A percentile compares a stretch with the other conserved stretches of the same genome.
phyloP scores from a whole-genome alignment of 2,888 invertebrate species.

The Osmoderma eremita region DNA sequence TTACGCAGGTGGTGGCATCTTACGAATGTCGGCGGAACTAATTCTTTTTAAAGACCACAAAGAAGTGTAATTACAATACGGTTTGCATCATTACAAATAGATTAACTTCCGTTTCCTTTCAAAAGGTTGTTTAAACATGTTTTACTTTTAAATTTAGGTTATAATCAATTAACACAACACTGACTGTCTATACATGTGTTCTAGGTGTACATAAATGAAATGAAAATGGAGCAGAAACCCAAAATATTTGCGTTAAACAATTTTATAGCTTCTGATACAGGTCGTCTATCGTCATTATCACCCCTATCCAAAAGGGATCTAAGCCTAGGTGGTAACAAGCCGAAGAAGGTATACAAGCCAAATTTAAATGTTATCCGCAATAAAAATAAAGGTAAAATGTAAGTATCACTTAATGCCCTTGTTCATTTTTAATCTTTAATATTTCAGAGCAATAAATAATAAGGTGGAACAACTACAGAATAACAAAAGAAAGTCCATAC shows the following conservation, averaged over 20 bases:
- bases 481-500: constrained; percentile 34
- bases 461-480: constrained; percentile 44
- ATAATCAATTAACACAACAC: too few relatives aligned
- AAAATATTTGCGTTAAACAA: constrained; percentile 38
- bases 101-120: too few relatives aligned
- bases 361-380: constrained; percentile 60
- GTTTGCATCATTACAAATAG: too few relatives aligned
- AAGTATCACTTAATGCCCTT: constrained; percentile 36
- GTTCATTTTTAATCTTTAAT: not conserved
- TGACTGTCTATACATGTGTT: too few relatives aligned
- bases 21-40: too few relatives aligned
- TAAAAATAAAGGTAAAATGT: constrained; percentile 56
- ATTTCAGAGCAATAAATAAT: constrained; percentile 41
- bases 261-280: constrained; percentile 44
- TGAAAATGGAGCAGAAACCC: constrained; percentile 34
- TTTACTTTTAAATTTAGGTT: too few relatives aligned
- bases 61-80: too few relatives aligned
- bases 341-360: constrained; percentile 58
- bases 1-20: too few relatives aligned
- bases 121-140: too few relatives aligned
- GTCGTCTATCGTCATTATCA: constrained; percentile 56
- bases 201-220: too few relatives aligned
- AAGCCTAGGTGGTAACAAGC: constrained; percentile 58
- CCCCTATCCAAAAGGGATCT: constrained; percentile 55
- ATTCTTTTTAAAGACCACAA: too few relatives aligned